A percentile compares a stretch with the other conserved stretches of the same genome.
Conservation (phyloP, 2,888 invertebrate genomes). For the Acanthosepion lycidas region DNA sequence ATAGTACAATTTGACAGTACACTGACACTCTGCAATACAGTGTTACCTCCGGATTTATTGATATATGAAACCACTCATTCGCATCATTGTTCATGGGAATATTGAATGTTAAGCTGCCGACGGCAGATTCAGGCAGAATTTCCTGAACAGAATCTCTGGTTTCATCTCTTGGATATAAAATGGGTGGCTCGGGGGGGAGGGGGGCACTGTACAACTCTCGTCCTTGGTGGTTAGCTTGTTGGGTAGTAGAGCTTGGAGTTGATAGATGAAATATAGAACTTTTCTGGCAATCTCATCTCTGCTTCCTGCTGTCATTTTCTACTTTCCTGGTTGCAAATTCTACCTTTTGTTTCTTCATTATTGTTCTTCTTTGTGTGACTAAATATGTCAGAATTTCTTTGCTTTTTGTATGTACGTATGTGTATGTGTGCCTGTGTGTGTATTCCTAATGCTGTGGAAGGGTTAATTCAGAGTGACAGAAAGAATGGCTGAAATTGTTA, state of each 20-base stretch:
- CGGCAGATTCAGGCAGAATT: constrained; percentile 33
- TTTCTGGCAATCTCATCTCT: background rate
- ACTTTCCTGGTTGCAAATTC: background rate
- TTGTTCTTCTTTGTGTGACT: background rate
- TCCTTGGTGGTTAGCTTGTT: background rate
- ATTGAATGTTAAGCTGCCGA: constrained; percentile 33
- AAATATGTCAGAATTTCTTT: too few species aligned
- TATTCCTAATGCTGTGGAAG: background rate
- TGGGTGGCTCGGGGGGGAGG: background rate
- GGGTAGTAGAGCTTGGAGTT: background rate
- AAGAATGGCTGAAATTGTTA: constrained; percentile 5
- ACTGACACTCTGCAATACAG: background rate
- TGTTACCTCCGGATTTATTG: constrained; percentile 13
- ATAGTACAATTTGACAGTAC: background rate
- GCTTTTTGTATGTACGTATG: background rate
- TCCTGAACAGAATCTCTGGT: constrained; percentile 33
- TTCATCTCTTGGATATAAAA: constrained; percentile 33
- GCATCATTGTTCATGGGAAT: constrained; percentile 16
- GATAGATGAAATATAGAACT: background rate
- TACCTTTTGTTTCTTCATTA: background rate
- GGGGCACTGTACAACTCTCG: background rate
- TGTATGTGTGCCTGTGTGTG: background rate
- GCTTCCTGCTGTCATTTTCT: background rate
- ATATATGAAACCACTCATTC: constrained; percentile 33
- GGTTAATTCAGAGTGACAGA: background rate